Base-by-base conservation (phyloP, 2,888 invertebrate genomes). In the Tridacna crocea region DNA sequence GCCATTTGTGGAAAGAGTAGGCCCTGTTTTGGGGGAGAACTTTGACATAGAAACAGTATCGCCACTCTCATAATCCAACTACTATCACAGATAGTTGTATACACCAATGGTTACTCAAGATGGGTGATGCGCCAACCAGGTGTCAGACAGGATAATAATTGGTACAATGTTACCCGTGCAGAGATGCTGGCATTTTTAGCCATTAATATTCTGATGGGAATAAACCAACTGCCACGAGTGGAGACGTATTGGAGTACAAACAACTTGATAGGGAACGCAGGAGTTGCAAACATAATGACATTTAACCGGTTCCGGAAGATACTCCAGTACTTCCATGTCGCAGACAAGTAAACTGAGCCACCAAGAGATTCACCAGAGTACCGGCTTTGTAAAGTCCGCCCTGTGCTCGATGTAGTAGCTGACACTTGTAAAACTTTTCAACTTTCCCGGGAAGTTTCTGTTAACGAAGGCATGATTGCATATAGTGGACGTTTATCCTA, bases 151-250 rank as follows among this genome's bases (percentile, higher is more conserved):
- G 61, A 61, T 61, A n/a, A 6, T 1, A 61, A 24, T 22, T 61
- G 61, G 61, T n/a, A 19, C 4, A 3, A 17, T 22, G 24, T 61
- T n/a, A 61, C 61, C 19, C 61, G 1, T 22, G 1, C 19, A 3
- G 22, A 61, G 22, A 61, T 61, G 77, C 36, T 2, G 36, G 2
- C 84, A 3, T 81, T 79, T 47, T 60, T 80, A 17, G 77, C 77
- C 13, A 55, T 85, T 19, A 75, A 77, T 61, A 72, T 84, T 8
- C 36, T 75, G 17, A 85, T 85, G 82, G 82, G 85, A 8, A 70
- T 85, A 1, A 55, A 61, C n/a, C 36, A 26, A 6, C 76, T 82
- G 55, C 85, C 85, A 0, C 15, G 68, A 15, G 51, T 47, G 0
- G 68, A 65, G 36, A 36, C 8, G 36, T 36, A 36, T 8, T 36